Evolutionary conservation across 1,140 invertebrate genomes (phyloP).

Genomic region (Scaptomyza pallida): DNA sequence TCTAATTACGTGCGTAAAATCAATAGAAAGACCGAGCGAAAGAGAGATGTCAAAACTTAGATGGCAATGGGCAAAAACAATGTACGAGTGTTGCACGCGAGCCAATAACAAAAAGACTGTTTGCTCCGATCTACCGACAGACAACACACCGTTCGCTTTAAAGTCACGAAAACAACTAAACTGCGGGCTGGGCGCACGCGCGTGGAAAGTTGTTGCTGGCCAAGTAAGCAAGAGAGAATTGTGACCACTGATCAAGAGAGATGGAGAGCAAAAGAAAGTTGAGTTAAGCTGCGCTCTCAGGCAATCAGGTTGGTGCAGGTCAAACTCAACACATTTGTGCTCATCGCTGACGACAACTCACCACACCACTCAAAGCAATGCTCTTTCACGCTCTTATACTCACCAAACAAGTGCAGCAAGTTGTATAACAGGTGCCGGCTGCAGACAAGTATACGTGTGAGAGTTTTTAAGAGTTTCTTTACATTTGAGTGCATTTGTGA

Average conservation of each 20-base stretch:
- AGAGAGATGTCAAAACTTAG: neutral
- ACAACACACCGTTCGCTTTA: conserved; percentile 50
- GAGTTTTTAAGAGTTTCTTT: conserved; percentile 22
- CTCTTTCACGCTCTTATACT: conserved; percentile 3
- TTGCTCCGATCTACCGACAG: neutral
- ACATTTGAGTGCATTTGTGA: conserved; percentile 22
- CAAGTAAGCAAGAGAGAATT: neutral
- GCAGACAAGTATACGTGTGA: conserved; percentile 23
- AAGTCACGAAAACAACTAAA: conserved; percentile 62
- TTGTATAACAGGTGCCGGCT: conserved; percentile 49
- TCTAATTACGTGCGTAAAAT: conserved; percentile 79
- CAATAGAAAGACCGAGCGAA: conserved; percentile 34
- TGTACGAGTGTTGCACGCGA: conserved; percentile 20
- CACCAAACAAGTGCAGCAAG: conserved; percentile 25
- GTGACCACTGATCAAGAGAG: conserved; percentile 6
- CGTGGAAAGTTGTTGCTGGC: conserved; percentile 58
- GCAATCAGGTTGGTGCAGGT: conserved; percentile 68
- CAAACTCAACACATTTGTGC: conserved; percentile 63
- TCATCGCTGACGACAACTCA: conserved; percentile 35
- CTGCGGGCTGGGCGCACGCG: conserved; percentile 8
- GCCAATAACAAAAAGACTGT: neutral
- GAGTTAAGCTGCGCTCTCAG: neutral
- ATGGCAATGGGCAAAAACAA: conserved; percentile 14
- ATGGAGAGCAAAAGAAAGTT: neutral
- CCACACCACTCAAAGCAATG: conserved; percentile 29